Conservation (phyloP, 1,140 invertebrate species). For the Lucilia sericata region DNA sequence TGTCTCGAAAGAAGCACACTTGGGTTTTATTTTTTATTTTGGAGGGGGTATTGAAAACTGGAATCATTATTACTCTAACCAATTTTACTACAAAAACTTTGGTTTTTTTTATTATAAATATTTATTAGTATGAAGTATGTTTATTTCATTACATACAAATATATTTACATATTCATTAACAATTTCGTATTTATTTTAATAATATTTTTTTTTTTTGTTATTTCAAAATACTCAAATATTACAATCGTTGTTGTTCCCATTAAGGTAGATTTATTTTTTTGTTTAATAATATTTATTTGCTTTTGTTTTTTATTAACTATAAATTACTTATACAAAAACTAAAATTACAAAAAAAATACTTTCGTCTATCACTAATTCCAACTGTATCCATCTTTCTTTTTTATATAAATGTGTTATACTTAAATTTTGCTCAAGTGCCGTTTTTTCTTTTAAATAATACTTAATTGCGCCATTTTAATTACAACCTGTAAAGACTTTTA, state of each 20-base stretch:
- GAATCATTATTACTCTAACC: not conserved
- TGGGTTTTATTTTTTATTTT: conserved; percentile 55
- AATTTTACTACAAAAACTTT: conserved; percentile 1
- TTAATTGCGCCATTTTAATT: conserved; percentile 37
- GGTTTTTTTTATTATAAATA: not conserved
- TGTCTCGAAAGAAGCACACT: conserved; percentile 64
- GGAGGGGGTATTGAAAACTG: conserved; percentile 44
- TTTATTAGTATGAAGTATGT: not conserved
- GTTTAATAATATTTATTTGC: conserved; percentile 13
- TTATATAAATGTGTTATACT: no score
- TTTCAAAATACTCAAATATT: conserved; percentile 51
- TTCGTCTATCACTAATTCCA: no score
- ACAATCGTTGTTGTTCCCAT: conserved; percentile 66
- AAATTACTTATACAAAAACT: not conserved
- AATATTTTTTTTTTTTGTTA: conserved; percentile 42
- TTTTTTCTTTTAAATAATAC: not conserved
- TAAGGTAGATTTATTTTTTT: conserved; percentile 47
- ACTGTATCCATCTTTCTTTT: no score
- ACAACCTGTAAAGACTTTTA: conserved; percentile 7
- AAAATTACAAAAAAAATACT: no score
- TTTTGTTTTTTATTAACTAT: conserved; percentile 13
- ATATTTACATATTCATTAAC: conserved; percentile 29
- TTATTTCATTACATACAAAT: not conserved
- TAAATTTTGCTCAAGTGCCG: not conserved
- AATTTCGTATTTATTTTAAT: conserved; percentile 42